Evolutionary conservation across 2,797 vertebrate species (phyloP), one percentile per base, ranked within the genome.

Genomic region (Hoplostethus mediterraneus): DNA sequence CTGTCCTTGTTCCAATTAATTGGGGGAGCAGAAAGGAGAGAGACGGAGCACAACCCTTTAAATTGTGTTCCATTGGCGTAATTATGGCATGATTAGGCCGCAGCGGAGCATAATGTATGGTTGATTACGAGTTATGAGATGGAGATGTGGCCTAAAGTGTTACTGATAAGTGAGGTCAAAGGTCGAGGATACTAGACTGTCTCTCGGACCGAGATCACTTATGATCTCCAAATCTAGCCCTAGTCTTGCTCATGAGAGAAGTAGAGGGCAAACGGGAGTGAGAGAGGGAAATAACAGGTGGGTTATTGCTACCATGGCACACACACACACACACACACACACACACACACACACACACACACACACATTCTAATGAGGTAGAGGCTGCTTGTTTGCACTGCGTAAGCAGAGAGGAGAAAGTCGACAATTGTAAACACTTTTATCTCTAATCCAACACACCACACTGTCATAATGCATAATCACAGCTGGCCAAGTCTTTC

Each of bases 391-490:
- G 61, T 80, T 78, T 70, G 66, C 3, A 1, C 40, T 83, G 63
- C 57, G 65, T 63, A 61, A 79, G 64, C 70, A 55, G 56, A 77
- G 33, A 60, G 56, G 47, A 75, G 70, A 69, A 56, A 69, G 59
- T 71, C 58, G 3, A 33, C 63, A 60, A 72, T 65, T 73, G 75
- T 77, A 79, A 89, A 87, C 75, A 84, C 51, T 66, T 84, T 86
- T 84, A 87, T 84, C 69, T 75, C 67, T 83, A 80, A 85, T 84
- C 79, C 71, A 65, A 75, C 64, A 69, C 69, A 67, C 60, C 75
- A 28, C 71, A 63, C 64, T 67, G 73, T 60, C 66, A 59, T 54
- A 51, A 67, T 59, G 61, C 21, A 31, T 64, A 64, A 74, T 77
- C 61, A 67, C 14, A 54, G 68, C 47, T 63, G 28, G 21, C 21